Percentiles rank a stretch among this genome's conserved stretches.
Conservation (phyloP, 2,888 invertebrate species). For the Aphodius sticticus region DNA sequence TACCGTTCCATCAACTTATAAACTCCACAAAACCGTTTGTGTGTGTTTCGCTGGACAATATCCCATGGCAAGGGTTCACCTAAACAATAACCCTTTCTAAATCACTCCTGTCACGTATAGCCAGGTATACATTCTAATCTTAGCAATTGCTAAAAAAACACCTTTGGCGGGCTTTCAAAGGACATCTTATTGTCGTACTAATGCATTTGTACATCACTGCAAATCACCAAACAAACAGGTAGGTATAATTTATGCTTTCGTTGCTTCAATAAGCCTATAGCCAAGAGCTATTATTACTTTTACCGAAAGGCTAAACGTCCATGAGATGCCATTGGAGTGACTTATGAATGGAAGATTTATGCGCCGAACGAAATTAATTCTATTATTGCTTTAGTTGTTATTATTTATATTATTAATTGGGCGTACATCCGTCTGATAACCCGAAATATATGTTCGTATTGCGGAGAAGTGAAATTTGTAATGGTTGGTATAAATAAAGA, state of each 20-base stretch:
- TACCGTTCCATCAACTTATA: background rate
- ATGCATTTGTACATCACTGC: background rate
- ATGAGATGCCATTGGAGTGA: background rate
- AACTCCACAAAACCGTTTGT: background rate
- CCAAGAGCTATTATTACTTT: background rate
- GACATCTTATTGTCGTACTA: background rate
- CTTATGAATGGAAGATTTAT: background rate
- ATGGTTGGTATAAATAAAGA: background rate
- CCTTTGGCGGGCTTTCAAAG: background rate
- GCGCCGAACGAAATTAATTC: background rate
- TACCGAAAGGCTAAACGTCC: background rate
- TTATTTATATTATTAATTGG: background rate
- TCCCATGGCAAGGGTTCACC: background rate
- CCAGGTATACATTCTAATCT: background rate
- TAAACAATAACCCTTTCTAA: conserved; percentile 4
- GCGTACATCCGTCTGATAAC: background rate
- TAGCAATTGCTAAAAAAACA: background rate
- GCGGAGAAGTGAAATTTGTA: background rate
- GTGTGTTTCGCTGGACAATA: background rate
- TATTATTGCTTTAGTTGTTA: background rate
- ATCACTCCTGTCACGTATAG: background rate
- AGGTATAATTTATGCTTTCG: background rate
- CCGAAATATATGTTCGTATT: background rate
- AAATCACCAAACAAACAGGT: conserved; percentile 4
- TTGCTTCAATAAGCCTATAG: background rate